These are phyloP conservation scores for Poecilus cupreus DNA, from an alignment of 2,888 invertebrate species.

Conservation along the genomic window DNA sequence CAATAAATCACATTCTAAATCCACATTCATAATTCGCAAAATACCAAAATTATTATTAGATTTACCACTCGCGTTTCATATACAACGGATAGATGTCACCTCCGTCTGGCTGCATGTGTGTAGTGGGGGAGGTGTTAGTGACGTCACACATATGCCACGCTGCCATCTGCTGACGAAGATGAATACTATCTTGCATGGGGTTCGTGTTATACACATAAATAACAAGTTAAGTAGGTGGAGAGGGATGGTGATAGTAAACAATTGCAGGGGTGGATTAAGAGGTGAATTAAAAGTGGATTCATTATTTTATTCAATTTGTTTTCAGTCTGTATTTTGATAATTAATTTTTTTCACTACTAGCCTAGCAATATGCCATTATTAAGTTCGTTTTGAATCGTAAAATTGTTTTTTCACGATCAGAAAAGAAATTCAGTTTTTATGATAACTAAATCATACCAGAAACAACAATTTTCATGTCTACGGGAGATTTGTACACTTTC, in stretches of 20 bases:
- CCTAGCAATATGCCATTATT: too few species aligned
- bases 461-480: too few species aligned
- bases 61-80: not conserved
- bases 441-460: too few species aligned
- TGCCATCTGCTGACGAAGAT: slow-evolving; percentile 7
- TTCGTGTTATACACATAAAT: slow-evolving; percentile 30
- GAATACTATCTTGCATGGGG: slow-evolving; percentile 17
- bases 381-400: too few species aligned
- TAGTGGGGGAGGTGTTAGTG: not conserved
- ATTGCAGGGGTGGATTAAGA: not conserved
- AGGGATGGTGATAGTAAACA: not conserved
- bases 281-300: too few species aligned
- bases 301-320: too few species aligned
- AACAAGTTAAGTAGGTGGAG: slow-evolving; percentile 35
- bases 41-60: slow-evolving; percentile 29
- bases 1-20: not conserved
- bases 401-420: too few species aligned
- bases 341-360: too few species aligned
- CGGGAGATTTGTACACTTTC: too few species aligned
- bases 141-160: slow-evolving; percentile 34
- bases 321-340: too few species aligned
- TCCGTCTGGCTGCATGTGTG: not conserved
- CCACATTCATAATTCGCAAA: not conserved
- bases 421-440: too few species aligned
- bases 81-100: not conserved